These are phyloP conservation scores for Andrena trimmerana DNA, from an alignment of 2,888 invertebrate species.

Conservation along the genomic window DNA sequence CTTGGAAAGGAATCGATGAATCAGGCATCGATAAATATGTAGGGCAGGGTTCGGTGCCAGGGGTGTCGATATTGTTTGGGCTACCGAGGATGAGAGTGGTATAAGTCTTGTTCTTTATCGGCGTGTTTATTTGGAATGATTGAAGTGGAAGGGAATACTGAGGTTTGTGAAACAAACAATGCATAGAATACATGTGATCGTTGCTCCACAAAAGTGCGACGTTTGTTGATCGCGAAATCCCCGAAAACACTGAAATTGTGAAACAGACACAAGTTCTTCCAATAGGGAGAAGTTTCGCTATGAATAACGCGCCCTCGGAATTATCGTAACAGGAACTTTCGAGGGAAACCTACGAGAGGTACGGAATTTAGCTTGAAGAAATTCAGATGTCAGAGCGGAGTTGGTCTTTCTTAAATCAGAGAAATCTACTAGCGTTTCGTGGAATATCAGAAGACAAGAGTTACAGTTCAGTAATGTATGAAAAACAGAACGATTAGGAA, in stretches of 20 bases:
- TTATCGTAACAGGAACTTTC: neutral
- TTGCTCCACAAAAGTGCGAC: neutral
- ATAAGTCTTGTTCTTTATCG: no score
- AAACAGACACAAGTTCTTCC: neutral
- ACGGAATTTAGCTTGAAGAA: neutral
- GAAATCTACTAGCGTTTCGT: neutral
- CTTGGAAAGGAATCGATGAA: neutral
- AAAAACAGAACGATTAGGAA: no score
- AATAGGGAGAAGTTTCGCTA: neutral
- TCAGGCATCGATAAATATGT: neutral
- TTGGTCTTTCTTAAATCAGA: neutral
- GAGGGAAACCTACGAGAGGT: neutral
- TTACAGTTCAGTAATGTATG: no score
- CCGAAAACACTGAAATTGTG: neutral
- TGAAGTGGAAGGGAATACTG: no score
- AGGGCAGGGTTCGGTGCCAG: no score
- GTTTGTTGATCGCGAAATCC: conserved; percentile 4
- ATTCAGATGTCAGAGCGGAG: neutral
- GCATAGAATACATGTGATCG: neutral
- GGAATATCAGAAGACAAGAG: neutral
- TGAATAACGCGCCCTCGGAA: conserved; percentile 1
- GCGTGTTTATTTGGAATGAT: no score
- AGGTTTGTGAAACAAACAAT: neutral
- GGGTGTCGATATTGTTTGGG: no score
- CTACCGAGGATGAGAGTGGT: no score